Evolutionary conservation across 2,888 invertebrate species (phyloP).

Genomic region (Noctua janthe): DNA sequence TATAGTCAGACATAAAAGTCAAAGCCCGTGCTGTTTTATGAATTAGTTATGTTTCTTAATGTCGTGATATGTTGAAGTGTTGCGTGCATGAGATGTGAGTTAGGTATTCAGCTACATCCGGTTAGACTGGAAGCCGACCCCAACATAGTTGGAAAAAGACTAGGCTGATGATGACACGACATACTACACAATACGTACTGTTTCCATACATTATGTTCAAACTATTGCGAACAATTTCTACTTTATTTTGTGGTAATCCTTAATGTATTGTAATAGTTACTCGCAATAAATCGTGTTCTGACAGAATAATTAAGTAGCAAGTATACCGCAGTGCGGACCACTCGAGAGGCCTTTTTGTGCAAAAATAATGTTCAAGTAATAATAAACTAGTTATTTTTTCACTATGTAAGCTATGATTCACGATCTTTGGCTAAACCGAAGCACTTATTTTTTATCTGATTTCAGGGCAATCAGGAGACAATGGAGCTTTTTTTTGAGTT

Average conservation of each 20-base stretch:
- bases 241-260: background rate
- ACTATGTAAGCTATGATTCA: slow-evolving; percentile 15
- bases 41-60: too few species aligned
- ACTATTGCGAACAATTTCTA: background rate
- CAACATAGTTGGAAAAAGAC: too few species aligned
- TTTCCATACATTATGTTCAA: background rate
- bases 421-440: background rate
- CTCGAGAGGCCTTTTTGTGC: background rate
- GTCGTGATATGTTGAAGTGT: too few species aligned
- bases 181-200: background rate
- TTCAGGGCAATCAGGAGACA: background rate
- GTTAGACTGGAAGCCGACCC: too few species aligned
- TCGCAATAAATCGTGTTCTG: slow-evolving; percentile 22
- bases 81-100: too few species aligned
- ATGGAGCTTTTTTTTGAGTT: background rate
- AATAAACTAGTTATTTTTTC: slow-evolving; percentile 2
- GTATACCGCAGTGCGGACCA: background rate
- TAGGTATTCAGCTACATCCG: too few species aligned
- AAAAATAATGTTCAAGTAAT: background rate
- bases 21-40: too few species aligned
- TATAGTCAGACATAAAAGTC: too few species aligned
- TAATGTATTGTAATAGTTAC: background rate
- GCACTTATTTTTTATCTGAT: background rate
- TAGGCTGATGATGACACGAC: background rate
- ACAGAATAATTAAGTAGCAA: slow-evolving; percentile 25